Evolutionary conservation across 64 coral and sea anemone genomes (phyloP), one percentile per base, ranked within the genome.

Genomic region (Catalaphyllia jardinei): DNA sequence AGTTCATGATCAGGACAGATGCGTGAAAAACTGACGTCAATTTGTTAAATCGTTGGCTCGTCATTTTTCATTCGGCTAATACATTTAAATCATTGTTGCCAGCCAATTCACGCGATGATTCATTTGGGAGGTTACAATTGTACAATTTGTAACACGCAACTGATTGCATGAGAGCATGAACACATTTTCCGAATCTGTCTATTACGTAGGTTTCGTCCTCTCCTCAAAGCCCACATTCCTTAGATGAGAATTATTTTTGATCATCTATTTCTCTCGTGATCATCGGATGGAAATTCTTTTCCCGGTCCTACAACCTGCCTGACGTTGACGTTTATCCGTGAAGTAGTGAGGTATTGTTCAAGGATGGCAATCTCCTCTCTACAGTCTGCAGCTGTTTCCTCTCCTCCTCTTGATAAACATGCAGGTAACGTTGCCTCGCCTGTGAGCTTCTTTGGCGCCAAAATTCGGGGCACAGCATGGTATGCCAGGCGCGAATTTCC

Each of bases 291-390:
- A 89, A 94, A 94, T 62, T 49, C 59, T 29, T 89, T 60, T 51
- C 73, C 93, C 29, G 88, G 27, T 25, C 20, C 80, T 67, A 86
- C 30, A 20, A 94, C 93, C 69, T 94, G 93, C 86, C 93, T 89
- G 16, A 94, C 89, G 52, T 94, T 94, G 17, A 94, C 60, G 76
- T 94, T 94, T 89, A 94, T 94, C 50, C 93, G 54, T 7, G 93
- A 94, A 17, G 42, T 67, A 25, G 71, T 29, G 1, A 94, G 52
- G 65, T 94, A 94, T 52, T 60, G 57, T 38, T 73, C 25, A 50
- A 94, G 57, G 13, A 87, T 54, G 19, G 35, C 33, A 74, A 74
- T 27, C 16, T 67, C 51, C 42, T 78, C 73, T 57, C 63, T 14
- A 16, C 63, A 71, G 6, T 27, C 14, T 18, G 12, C 38, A 16